These are phyloP conservation scores for Tinamus guttatus DNA, from an alignment of 2,113 vertebrate genomes.

Conservation along the genomic window DNA sequence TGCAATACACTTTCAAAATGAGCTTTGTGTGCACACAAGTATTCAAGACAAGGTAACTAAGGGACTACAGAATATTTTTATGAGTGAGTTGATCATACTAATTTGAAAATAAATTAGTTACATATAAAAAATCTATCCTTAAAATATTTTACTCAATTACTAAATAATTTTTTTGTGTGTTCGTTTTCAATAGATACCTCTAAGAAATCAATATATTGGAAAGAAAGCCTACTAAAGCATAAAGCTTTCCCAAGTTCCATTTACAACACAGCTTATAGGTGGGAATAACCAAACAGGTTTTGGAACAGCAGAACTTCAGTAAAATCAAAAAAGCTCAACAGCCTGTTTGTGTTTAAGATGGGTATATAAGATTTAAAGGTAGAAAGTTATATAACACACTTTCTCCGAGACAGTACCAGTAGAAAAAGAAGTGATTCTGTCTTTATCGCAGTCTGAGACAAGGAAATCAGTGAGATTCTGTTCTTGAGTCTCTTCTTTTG, in stretches of 20 bases:
- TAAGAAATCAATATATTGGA: background rate
- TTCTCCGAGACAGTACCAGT: background rate
- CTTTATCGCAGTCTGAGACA: background rate
- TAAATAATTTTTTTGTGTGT: background rate
- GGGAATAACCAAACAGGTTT: accelerated
- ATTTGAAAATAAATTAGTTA: background rate
- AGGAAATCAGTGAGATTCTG: background rate
- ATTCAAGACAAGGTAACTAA: background rate
- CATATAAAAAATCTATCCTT: background rate
- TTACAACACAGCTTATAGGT: background rate
- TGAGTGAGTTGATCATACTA: background rate
- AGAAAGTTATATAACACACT: background rate
- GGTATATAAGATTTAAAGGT: background rate
- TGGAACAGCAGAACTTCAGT: background rate
- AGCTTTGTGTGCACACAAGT: background rate
- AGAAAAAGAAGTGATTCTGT: background rate
- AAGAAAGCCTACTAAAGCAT: background rate
- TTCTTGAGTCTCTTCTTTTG: background rate
- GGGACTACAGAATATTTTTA: background rate
- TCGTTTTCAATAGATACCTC: background rate
- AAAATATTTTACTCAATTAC: background rate
- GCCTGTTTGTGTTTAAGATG: background rate
- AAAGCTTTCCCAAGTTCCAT: background rate
- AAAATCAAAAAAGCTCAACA: background rate
- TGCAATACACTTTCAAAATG: background rate